phyloP scores from a whole-genome alignment of 30 jellyfish, hydroid and myxozoan species.

The Mastigias papua region DNA sequence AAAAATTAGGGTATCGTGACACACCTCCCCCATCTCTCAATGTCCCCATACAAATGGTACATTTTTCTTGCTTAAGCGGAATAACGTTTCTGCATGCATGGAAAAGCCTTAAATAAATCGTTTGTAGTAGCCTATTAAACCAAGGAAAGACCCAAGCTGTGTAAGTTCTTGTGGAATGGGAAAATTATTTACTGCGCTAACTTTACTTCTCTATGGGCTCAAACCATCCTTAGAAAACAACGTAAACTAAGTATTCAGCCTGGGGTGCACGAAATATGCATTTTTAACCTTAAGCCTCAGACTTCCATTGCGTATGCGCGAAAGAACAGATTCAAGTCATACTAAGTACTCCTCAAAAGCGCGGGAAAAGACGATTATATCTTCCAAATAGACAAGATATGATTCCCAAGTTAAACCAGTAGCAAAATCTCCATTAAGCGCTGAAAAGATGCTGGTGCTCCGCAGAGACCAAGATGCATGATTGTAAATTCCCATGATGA shows the following conservation, averaged over 20 bases:
- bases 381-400: constrained; percentile 62
- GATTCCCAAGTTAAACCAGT: constrained; percentile 61
- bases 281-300: constrained; percentile 49
- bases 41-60: constrained; percentile 36
- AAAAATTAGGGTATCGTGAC: constrained; percentile 32
- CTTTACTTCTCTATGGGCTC: constrained; percentile 29
- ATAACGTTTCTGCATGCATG: constrained; percentile 33
- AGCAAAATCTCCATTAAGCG: constrained; percentile 48
- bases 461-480: constrained; percentile 72
- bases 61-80: constrained; percentile 29
- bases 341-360: constrained; percentile 48
- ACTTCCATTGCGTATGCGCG: constrained; percentile 26
- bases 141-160: constrained; percentile 61
- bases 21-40: constrained; percentile 23
- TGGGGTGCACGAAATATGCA: constrained; percentile 43
- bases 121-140: constrained; percentile 59
- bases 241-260: constrained; percentile 57
- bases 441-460: too few species aligned
- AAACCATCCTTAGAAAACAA: constrained; percentile 52
- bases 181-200: constrained; percentile 34
- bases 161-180: constrained; percentile 56
- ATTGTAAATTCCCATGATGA: neutral
- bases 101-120: constrained; percentile 56
- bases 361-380: constrained; percentile 47
- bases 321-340: too few species aligned